Conservation (phyloP, 1,140 invertebrate genomes). For the Drosophila orena region DNA sequence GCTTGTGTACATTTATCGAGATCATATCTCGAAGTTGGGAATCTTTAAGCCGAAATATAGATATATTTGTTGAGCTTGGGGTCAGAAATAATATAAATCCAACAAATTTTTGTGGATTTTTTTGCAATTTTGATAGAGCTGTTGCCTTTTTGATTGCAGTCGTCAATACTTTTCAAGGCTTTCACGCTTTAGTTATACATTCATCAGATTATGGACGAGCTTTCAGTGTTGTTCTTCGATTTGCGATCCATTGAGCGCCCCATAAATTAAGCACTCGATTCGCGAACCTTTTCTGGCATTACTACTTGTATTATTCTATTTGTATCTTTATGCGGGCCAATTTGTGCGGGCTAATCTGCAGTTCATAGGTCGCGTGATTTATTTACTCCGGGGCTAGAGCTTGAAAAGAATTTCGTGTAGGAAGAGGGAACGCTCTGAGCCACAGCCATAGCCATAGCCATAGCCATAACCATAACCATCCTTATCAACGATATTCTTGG, state of each 20-base stretch:
- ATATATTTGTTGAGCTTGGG: no score
- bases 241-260: conserved; percentile 1
- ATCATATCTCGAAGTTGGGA: no score
- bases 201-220: background rate
- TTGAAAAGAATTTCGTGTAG: conserved; percentile 13
- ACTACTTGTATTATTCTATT: conserved; percentile 29
- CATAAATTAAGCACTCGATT: conserved; percentile 35
- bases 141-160: no score
- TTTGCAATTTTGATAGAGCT: no score
- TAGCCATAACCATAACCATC: background rate
- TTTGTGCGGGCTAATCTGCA: conserved; percentile 60
- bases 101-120: no score
- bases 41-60: no score
- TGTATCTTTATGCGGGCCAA: conserved; percentile 48
- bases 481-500: conserved; percentile 18
- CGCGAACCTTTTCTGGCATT: conserved; percentile 7
- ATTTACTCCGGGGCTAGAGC: conserved; percentile 27
- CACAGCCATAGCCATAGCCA: background rate
- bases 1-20: no score
- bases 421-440: background rate
- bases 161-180: no score
- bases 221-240: conserved; percentile 6
- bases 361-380: conserved; percentile 57
- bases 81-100: no score
- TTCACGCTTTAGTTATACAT: no score